phyloP scores from a whole-genome alignment of 2,888 invertebrate species.

The Apamea anceps region DNA sequence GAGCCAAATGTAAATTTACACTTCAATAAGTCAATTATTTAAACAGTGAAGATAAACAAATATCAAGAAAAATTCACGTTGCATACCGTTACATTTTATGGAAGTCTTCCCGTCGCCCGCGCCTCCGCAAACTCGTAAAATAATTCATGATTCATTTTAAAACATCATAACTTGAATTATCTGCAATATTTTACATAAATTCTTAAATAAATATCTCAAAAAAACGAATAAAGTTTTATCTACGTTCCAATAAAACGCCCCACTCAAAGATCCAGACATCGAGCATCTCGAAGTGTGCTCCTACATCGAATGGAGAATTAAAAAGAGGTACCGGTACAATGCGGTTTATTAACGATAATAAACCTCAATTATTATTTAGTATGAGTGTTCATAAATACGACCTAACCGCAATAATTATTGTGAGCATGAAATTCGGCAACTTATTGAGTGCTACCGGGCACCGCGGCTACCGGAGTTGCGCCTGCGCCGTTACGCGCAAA shows the following conservation, averaged over 20 bases:
- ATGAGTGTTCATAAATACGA: constrained; percentile 66
- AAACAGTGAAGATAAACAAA: constrained; percentile 40
- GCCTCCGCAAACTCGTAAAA: constrained; percentile 46
- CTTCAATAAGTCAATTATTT: constrained; percentile 45
- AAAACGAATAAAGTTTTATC: constrained; percentile 40
- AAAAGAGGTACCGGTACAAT: constrained; percentile 66
- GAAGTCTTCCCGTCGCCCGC: constrained; percentile 48
- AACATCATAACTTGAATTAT: constrained; percentile 58
- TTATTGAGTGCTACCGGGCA: constrained; percentile 81
- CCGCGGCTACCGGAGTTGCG: constrained; percentile 80
- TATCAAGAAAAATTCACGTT: constrained; percentile 44
- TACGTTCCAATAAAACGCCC: constrained; percentile 50
- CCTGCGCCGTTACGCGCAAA: constrained; percentile 88
- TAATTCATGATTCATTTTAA: constrained; percentile 58
- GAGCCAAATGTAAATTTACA: constrained; percentile 49
- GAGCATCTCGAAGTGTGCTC: constrained; percentile 22
- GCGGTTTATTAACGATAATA: constrained; percentile 67
- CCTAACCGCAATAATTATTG: constrained; percentile 75
- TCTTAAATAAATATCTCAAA: constrained; percentile 45
- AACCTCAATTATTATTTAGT: constrained; percentile 69
- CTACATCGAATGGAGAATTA: constrained; percentile 45
- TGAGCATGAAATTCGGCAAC: constrained; percentile 81
- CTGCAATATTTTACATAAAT: constrained; percentile 45
- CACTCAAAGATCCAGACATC: constrained; percentile 49
- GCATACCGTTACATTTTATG: constrained; percentile 62